A percentile compares a stretch with the other conserved stretches of the same genome.
Conservation (phyloP, 2,797 vertebrate species). For the Oreochromis grahami region DNA sequence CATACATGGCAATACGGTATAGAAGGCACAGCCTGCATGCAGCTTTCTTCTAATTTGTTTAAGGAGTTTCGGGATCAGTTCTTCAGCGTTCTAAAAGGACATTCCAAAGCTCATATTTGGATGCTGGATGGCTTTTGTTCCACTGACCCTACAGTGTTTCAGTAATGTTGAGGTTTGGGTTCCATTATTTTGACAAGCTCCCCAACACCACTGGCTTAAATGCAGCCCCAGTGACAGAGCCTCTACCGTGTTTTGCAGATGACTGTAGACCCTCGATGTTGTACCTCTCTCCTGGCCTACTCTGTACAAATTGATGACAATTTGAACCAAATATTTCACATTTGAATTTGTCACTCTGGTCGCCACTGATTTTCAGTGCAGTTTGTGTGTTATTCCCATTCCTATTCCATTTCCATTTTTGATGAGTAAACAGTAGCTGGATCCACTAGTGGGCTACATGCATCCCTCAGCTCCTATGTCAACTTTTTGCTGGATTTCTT, state of each 20-base stretch:
- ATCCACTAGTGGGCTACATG: neutral
- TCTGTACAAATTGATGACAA: neutral
- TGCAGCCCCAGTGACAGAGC: neutral
- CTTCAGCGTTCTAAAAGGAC: neutral
- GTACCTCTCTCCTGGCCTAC: neutral
- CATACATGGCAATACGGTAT: neutral
- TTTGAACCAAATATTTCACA: neutral
- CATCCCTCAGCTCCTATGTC: neutral
- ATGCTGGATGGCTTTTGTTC: neutral
- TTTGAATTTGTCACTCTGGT: neutral
- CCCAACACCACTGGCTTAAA: neutral
- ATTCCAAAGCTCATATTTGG: neutral
- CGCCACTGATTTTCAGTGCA: fast-evolving
- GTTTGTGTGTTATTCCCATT: neutral
- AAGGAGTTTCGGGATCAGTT: fast-evolving
- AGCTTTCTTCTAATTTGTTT: neutral
- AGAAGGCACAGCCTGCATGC: neutral
- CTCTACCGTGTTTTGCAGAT: neutral
- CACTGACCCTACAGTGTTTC: fast-evolving
- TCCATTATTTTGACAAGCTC: neutral
- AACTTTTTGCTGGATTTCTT: neutral
- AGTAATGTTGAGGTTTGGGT: neutral
- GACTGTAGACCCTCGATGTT: neutral
- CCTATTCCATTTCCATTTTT: neutral
- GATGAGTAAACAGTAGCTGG: neutral